A percentile compares a stretch with the other conserved stretches of the same genome.
phyloP scores from a whole-genome alignment of 2,888 invertebrate species.

The Margaritifera margaritifera region DNA sequence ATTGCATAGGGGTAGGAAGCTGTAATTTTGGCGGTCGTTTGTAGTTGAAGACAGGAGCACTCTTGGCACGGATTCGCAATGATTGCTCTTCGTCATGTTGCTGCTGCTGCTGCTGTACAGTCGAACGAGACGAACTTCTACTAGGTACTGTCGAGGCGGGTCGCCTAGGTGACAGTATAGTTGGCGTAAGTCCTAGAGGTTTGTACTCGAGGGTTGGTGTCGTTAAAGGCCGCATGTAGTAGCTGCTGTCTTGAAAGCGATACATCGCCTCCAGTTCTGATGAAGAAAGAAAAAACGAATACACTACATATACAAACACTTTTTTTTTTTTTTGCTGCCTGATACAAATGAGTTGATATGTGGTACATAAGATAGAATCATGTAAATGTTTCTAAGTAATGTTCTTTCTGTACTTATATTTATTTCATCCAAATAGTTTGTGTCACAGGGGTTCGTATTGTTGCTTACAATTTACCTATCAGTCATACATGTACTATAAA shows the following conservation, averaged over 20 bases:
- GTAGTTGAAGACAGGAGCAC: slow-evolving; percentile 53
- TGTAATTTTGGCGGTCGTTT: slow-evolving; percentile 47
- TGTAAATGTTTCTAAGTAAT: no score
- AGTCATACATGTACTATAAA: no score
- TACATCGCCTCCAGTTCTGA: slow-evolving; percentile 58
- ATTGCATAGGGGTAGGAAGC: slow-evolving; percentile 57
- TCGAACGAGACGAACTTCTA: slow-evolving; percentile 1
- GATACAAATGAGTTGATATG: no score
- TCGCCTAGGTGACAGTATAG: slow-evolving; percentile 28
- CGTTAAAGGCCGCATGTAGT: slow-evolving; percentile 45
- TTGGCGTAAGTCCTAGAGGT: slow-evolving; percentile 16
- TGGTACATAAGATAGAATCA: no score
- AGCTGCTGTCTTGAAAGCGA: slow-evolving; percentile 52
- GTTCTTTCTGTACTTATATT: no score
- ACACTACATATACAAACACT: no score
- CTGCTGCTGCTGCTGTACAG: slow-evolving; percentile 3
- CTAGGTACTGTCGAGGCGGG: slow-evolving; percentile 25
- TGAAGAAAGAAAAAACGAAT: slow-evolving; percentile 8
- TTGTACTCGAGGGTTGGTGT: slow-evolving; percentile 29
- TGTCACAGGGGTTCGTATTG: no score
- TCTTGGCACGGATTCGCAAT: slow-evolving; percentile 39
- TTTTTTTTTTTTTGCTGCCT: no score
- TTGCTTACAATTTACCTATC: no score
- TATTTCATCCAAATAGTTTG: no score
- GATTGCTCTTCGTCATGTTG: not conserved